Base-by-base conservation (phyloP, 2,888 invertebrate genomes). In the Drosophila vallismaia region DNA sequence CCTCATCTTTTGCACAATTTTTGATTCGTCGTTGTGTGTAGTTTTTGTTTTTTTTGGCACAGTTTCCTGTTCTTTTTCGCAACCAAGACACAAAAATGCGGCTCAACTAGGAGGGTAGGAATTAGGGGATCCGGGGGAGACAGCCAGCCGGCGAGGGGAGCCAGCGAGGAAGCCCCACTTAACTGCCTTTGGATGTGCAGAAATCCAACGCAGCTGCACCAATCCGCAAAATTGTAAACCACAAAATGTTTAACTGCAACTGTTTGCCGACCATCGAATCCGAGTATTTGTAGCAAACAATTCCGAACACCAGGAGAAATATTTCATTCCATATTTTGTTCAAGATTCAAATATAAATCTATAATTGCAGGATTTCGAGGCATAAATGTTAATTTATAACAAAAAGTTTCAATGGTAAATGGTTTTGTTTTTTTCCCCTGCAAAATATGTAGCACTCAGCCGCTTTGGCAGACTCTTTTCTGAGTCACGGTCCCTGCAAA, bases 41-140 rank as follows among this genome's bases (percentile, higher is more conserved):
- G 50, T 63, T 56, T 62, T 56, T 62, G 60, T 73, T 54, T 38
- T 72, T 51, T 4, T 10, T 52, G 55, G 68, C 51, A 33, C 53
- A 86, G 86, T 88, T 83, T 84, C 83, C 83, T 84, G 83, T 84
- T 84, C 83, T 84, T 84, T 83, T 84, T 88, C 83, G 83, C 88
- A 84, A 84, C 64, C 63, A 57, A 53, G 45, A 48, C 71, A 60
- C 74, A 84, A 88, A 88, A 84, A 84, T 84, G 83, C 88, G 70
- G 86, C 77, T 84, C 73, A 70, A 83, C 84, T 81, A 72, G 84
- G 67, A 50, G 52, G 33, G 71, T 50, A 67, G 57, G 67, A 69
- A 56, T 36, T 33, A 45, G 55, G 67, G 49, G 49, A 54, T 31
- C 42, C 24, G 50, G 72, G 44, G 42, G 72, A 38, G 42, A 1